Evolutionary conservation across 2,888 invertebrate genomes (phyloP).

Genomic region (Acleris emargana): DNA sequence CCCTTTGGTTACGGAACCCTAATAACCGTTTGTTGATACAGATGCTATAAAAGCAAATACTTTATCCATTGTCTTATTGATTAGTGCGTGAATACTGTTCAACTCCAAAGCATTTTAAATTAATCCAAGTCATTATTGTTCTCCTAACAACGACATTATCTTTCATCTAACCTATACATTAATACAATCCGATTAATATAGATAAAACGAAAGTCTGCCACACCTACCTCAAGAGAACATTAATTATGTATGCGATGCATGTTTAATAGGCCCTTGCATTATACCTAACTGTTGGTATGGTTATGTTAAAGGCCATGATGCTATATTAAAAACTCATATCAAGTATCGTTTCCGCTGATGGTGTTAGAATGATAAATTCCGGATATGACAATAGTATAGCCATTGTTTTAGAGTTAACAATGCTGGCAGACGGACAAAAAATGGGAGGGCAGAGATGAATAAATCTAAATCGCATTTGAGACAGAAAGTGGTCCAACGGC

Average conservation of each 20-base stretch:
- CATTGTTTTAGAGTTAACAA: conserved; percentile 79
- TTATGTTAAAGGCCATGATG: conserved; percentile 58
- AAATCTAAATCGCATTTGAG: conserved; percentile 72
- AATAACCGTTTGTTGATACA: too few species aligned
- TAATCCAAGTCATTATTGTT: conserved; percentile 17
- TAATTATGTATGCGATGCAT: conserved; percentile 36
- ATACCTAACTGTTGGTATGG: conserved; percentile 28
- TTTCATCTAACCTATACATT: conserved; percentile 25
- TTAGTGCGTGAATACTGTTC: background rate
- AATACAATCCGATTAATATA: conserved; percentile 33
- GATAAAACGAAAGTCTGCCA: conserved; percentile 47
- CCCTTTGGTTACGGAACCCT: too few species aligned
- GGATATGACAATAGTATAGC: conserved; percentile 74
- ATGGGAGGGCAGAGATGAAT: conserved; percentile 66
- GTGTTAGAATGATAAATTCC: conserved; percentile 80
- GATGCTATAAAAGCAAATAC: background rate
- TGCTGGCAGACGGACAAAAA: conserved; percentile 74
- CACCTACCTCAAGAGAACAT: conserved; percentile 38
- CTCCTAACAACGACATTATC: conserved; percentile 7
- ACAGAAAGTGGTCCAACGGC: conserved; percentile 36
- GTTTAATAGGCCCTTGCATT: conserved; percentile 38
- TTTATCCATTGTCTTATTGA: background rate
- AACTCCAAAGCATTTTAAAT: background rate
- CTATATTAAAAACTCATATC: conserved; percentile 80
- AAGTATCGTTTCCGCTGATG: conserved; percentile 77